These are phyloP conservation scores for Distichodus sexfasciatus DNA, from an alignment of 2,797 vertebrate genomes.

Conservation along the genomic window DNA sequence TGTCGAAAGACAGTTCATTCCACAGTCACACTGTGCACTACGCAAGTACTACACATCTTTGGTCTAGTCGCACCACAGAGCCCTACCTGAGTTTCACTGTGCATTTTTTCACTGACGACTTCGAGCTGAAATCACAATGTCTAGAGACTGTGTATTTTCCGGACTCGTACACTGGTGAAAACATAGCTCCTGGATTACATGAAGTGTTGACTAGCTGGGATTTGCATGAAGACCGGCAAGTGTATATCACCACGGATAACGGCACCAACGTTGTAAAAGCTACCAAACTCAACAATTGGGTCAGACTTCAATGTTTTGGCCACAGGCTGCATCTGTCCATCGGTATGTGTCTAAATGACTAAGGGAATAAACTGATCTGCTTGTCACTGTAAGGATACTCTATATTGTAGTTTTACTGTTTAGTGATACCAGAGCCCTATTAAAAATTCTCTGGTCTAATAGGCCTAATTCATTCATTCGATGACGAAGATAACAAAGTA, in stretches of 20 bases:
- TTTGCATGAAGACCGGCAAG: not conserved
- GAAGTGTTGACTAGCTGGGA: not conserved
- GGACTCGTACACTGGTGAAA: not conserved
- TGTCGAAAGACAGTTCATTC: not conserved
- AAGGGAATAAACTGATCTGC: too few species aligned
- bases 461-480: too few species aligned
- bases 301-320: slow-evolving; percentile 4
- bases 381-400: too few species aligned
- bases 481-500: too few species aligned
- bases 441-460: too few species aligned
- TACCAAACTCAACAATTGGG: not conserved
- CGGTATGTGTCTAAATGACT: slow-evolving; percentile 9
- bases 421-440: too few species aligned
- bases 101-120: slow-evolving; percentile 13
- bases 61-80: slow-evolving; percentile 22
- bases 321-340: slow-evolving; percentile 14
- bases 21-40: not conserved
- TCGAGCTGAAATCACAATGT: not conserved
- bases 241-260: not conserved
- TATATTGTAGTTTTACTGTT: too few species aligned
- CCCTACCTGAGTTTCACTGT: slow-evolving; percentile 13
- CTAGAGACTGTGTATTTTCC: not conserved
- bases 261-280: not conserved
- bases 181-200: not conserved
- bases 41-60: slow-evolving; percentile 24